A percentile compares a stretch with the other conserved stretches of the same genome.
Conservation (phyloP, 1,140 invertebrate genomes). For the Drosophila orosa region DNA sequence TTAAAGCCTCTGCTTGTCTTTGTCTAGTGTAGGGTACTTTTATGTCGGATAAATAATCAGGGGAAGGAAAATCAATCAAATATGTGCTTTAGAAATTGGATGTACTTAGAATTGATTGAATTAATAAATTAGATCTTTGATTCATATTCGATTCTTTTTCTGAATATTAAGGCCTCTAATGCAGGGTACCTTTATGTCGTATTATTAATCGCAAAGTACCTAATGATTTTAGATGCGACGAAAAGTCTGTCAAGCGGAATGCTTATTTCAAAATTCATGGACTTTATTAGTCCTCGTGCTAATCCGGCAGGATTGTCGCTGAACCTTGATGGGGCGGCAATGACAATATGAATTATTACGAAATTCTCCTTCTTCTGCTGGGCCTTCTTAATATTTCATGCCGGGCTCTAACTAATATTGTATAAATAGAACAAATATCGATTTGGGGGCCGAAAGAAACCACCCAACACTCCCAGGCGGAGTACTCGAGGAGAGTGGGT, state of each 20-base stretch:
- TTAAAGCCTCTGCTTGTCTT: too few species aligned
- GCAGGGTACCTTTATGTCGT: not conserved
- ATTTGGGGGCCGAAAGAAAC: conserved; percentile 13
- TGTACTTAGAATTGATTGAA: too few species aligned
- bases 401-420: conserved; percentile 5
- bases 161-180: not conserved
- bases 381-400: conserved; percentile 22
- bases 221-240: not conserved
- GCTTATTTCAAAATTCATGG: conserved; percentile 26
- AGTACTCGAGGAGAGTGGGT: conserved; percentile 9
- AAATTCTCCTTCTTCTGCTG: conserved; percentile 14
- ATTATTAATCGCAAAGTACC: too few species aligned
- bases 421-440: conserved; percentile 32
- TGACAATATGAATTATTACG: conserved; percentile 41
- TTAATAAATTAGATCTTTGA: too few species aligned
- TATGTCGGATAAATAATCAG: too few species aligned
- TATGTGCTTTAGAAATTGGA: too few species aligned
- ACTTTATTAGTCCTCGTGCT: conserved; percentile 28
- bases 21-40: too few species aligned
- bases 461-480: conserved; percentile 1
- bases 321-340: conserved; percentile 10
- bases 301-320: conserved; percentile 25
- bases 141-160: too few species aligned
- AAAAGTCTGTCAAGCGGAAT: conserved; percentile 21
- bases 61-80: too few species aligned